Conservation (phyloP, 2,888 invertebrate species). For the Aleiodes leptofemur region DNA sequence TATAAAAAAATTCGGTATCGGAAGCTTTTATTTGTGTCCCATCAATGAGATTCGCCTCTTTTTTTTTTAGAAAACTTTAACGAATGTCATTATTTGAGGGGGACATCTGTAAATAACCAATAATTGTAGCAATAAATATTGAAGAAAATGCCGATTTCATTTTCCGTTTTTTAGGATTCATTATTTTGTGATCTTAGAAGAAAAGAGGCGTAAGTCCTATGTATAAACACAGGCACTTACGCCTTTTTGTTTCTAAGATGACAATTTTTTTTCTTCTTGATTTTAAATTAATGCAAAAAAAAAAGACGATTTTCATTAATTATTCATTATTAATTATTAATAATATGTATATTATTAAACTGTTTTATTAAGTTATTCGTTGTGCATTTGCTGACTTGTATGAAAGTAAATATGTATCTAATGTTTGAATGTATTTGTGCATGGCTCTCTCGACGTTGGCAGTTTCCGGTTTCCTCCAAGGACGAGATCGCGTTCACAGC, state of each 20-base stretch:
- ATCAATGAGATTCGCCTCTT: slow-evolving; percentile 2
- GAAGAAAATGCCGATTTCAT: not conserved
- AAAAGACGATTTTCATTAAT: not conserved
- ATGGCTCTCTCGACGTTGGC: slow-evolving; percentile 46
- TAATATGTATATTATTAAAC: slow-evolving; percentile 69
- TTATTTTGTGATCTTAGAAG: not conserved
- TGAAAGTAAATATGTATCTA: slow-evolving; percentile 57
- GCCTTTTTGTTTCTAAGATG: too few relatives aligned
- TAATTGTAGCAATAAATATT: slow-evolving; percentile 7
- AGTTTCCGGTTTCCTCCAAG: slow-evolving; percentile 22
- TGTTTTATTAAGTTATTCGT: slow-evolving; percentile 67
- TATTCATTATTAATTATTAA: slow-evolving; percentile 42
- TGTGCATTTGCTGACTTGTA: slow-evolving; percentile 56
- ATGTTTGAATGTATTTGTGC: slow-evolving; percentile 54
- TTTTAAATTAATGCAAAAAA: not conserved
- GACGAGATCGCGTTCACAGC: not conserved
- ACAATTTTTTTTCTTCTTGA: slow-evolving; percentile 14
- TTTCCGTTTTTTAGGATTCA: slow-evolving; percentile 13
- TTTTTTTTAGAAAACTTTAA: not conserved
- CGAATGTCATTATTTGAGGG: slow-evolving; percentile 14
- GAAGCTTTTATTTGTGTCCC: slow-evolving; percentile 31
- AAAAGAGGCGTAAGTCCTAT: too few relatives aligned
- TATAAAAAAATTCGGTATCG: slow-evolving; percentile 3
- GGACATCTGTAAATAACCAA: slow-evolving; percentile 50
- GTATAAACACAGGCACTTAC: too few relatives aligned